Evolutionary conservation across 2,888 invertebrate genomes (phyloP), one percentile per base, ranked within the genome.

Genomic region (Mylabris sibirica): DNA sequence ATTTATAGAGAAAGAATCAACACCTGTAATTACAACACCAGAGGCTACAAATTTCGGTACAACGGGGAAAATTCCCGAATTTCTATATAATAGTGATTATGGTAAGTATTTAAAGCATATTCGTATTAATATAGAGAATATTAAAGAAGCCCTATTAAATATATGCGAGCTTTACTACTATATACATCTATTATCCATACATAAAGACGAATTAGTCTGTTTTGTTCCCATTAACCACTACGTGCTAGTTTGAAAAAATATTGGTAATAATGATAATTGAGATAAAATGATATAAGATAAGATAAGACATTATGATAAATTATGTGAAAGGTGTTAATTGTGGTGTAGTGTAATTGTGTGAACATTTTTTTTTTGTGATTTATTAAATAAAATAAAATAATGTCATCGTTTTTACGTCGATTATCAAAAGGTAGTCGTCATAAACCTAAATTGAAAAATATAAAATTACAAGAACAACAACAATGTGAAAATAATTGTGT

Each of bases 41-140:
- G 82, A 83, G 74, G 81, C 83, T 2, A 83, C 83, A 14, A 79
- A 76, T 75, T 77, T 81, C 38, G 83, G 83, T 59, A 83, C 83
- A 6, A 83, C 83, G 8, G 84, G 83, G 17, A 78, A 78, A 71
- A 79, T 82, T 71, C 80, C 83, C 44, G 81, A 84, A 75, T 78
- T 81, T 73, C 73, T 74, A 67, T 75, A 79, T 63, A 86, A 86
- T 75, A 84, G 84, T 60, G 85, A 85, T 76, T 76, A 79, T 71
- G 83, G 86, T 86, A 80, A 85, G 86, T 84, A 64, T 53, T 34
- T 57, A 41, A n/a, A n/a, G 14, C 12, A n/a, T n/a, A 41, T 41
- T 14, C n/a, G 12, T 35, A 35, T 11, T 35, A 35, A 11, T 35
- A 30, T 68, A 22, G 12, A 53, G n/a, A 26, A 41, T 20, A 35